These are phyloP conservation scores for Myotis planiceps DNA, from an alignment of 2,797 vertebrate species.

Conservation along the genomic window DNA sequence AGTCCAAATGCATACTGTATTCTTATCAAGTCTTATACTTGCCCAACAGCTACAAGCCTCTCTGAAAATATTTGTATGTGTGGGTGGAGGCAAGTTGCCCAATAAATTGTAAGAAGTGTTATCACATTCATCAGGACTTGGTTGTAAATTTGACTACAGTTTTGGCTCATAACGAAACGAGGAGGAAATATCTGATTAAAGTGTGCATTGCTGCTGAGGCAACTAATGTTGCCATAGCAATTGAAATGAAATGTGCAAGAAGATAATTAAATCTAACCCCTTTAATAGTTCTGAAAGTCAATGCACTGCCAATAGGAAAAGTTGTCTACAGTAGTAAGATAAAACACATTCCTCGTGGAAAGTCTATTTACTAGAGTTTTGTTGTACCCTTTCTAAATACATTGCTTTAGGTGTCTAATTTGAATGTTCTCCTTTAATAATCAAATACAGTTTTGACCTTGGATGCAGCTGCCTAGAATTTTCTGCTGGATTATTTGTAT, in stretches of 20 bases:
- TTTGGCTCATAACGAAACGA: conserved; percentile 85
- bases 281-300: conserved; percentile 93
- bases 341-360: conserved; percentile 88
- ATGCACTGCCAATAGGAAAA: conserved; percentile 88
- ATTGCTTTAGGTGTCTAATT: conserved; percentile 86
- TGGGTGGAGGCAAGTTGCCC: conserved; percentile 74
- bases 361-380: conserved; percentile 84
- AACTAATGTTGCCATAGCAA: conserved; percentile 95
- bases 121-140: conserved; percentile 84
- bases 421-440: conserved; percentile 88
- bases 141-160: conserved; percentile 86
- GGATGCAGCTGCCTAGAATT: conserved; percentile 82
- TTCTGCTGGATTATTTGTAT: conserved; percentile 78
- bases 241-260: conserved; percentile 93
- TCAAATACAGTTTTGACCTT: conserved; percentile 88
- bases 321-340: conserved; percentile 90
- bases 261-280: conserved; percentile 94
- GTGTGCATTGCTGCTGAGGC: conserved; percentile 88
- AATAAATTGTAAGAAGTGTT: conserved; percentile 81
- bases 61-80: conserved; percentile 77
- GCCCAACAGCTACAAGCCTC: conserved; percentile 68
- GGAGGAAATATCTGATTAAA: conserved; percentile 90
- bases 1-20: conserved; percentile 31
- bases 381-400: conserved; percentile 84
- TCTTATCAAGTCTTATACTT: conserved; percentile 64